Evolutionary conservation across 35 echinoderm and acorn worm genomes (phyloP), one percentile per base, ranked within the genome.

Genomic region (Holothuria glaberrima): DNA sequence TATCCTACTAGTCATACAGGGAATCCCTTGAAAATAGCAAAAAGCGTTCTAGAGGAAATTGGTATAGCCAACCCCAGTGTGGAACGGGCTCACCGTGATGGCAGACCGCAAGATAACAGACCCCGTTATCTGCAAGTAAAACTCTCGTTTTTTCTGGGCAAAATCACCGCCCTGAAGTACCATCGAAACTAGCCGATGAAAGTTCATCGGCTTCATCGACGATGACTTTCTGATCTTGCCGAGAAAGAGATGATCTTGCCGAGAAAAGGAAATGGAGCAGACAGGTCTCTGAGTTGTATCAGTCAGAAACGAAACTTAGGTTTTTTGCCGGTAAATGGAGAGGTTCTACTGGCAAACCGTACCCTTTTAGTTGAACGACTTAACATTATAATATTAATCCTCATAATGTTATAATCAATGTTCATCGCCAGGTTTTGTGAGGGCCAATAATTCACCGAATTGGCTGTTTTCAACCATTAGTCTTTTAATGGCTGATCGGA

Each of bases 51-150:
- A 69, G 66, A 69, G 66, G 25, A 69, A 69, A 69, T 69, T 14
- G 66, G 66, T 69, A 69, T 69, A 25, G 66, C 24, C 25, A 69
- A 27, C 66, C 31, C 66, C 66, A 69, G 66, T 69, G 66, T 69
- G 66, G 66, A 69, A 69, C 66, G 66, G 21, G 66, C 25, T 33
- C n/a, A 69, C 16, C 66, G n/a, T 69, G 66, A 69, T 33, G 66
- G 25, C 21, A 27, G 66, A 27, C 66, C 9, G 66, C 66, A 27
- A 69, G 66, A 69, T 69, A 69, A 69, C 22, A 33, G 25, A 24
- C 66, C 25, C 66, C 66, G 64, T 68, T 19, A 32, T 68, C n/a
- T 68, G 64, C 64, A 5, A 9, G 6, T 68, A 68, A 32, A 68
- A 68, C 24, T 68, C 64, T 68, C 64, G 24, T 68, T 68, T 68